Evolutionary conservation across 2,113 vertebrate species (phyloP).

Genomic region (Pelvicachromis taeniatus): DNA sequence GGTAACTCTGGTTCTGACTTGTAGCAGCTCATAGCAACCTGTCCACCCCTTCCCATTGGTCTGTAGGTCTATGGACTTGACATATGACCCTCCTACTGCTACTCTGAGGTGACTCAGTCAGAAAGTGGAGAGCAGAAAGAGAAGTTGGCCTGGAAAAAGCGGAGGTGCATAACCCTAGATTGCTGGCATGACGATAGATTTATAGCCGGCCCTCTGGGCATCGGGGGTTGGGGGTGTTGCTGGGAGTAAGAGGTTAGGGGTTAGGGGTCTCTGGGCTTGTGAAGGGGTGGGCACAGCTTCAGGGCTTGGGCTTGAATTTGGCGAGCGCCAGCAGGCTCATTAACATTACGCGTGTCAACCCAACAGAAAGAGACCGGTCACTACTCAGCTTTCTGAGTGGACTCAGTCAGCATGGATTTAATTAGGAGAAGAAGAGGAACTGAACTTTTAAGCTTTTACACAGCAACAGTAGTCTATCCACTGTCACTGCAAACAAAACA

Average conservation of each 20-base stretch:
- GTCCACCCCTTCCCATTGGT: background rate
- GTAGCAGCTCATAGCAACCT: background rate
- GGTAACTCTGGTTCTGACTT: constrained; percentile 31
- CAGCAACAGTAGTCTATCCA: background rate
- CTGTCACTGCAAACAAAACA: background rate
- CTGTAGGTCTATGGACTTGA: constrained; percentile 8
- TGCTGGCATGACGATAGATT: constrained; percentile 65
- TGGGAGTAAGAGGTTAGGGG: constrained; percentile 55
- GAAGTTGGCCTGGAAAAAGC: constrained; percentile 1
- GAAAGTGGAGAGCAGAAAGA: background rate
- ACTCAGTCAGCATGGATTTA: constrained; percentile 10
- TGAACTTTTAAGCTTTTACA: constrained; percentile 6
- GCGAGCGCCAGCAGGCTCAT: constrained; percentile 53
- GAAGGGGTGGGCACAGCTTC: constrained; percentile 49
- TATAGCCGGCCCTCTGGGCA: constrained; percentile 52
- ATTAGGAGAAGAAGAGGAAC: constrained; percentile 22
- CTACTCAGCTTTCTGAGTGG: background rate
- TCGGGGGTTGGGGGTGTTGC: constrained; percentile 36
- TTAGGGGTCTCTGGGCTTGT: constrained; percentile 29
- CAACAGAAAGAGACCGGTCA: constrained; percentile 60
- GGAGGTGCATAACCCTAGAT: constrained; percentile 39
- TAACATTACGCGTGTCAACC: constrained; percentile 45
- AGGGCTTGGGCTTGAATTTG: constrained; percentile 34
- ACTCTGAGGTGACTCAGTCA: background rate
- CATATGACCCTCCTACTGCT: background rate